Evolutionary conservation across 92 coral and sea anemone species (phyloP), one percentile per base, ranked within the genome.

Genomic region (Bergia puertoricense): DNA sequence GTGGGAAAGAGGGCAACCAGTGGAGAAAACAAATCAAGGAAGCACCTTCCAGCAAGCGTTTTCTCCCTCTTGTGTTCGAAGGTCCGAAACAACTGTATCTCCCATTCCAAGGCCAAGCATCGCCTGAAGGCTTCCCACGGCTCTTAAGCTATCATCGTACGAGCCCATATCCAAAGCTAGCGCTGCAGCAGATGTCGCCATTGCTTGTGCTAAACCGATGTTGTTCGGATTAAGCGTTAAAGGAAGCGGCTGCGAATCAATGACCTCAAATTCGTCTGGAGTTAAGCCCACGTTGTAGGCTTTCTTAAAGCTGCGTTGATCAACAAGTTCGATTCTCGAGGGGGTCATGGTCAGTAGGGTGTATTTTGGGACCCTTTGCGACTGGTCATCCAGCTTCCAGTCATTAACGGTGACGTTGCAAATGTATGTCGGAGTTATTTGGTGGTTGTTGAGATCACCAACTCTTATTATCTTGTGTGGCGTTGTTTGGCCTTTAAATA

Each of bases 161-260:
- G 79, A 62, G 8, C 91, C 93, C 93, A 88, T 91, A 54, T 88
- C 81, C 69, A 82, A 62, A 43, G 88, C 90, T 37, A 91, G 56
- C 20, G 93, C 93, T 18, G 91, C 91, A 40, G 91, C 93, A 23
- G 93, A 91, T 30, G 89, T 50, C 8, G 93, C 88, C 93, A 91
- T 91, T 76, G 93, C 91, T 22, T 74, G 56, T 1, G 93, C 90
- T 48, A 91, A 51, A 42, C 89, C 73, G 74, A 91, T 85, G 62
- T 88, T 87, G 4, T 71, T 41, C 14, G 93, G 91, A 20, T 78
- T 7, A 39, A 91, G 85, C 1, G 22, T 83, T 7, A 16, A 38
- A 36, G 77, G 16, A 18, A 83, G 73, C 4, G 86, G 86, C 45
- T 83, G 86, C n/a, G 65, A 4, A 45, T 69, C 77, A 30, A 83